Base-by-base conservation (phyloP, 2,888 invertebrate species). In the Galeruca laticollis region DNA sequence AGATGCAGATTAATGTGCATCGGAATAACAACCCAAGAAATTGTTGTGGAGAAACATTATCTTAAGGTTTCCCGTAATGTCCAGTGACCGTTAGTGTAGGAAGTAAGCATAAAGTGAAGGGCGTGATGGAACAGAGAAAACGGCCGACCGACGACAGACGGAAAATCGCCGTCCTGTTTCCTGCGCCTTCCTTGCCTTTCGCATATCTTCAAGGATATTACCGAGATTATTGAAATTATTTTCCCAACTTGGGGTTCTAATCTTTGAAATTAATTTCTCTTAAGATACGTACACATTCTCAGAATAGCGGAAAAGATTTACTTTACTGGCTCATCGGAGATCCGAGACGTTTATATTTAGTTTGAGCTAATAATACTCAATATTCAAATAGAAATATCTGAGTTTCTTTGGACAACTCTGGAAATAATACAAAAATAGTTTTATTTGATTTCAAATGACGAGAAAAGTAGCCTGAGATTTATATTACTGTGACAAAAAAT, bases 1-100 rank as follows among this genome's bases (percentile, higher is more conserved):
- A 82, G 82, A 83, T 84, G 83, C 82, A 84, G 82, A 83, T 84
- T 84, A 84, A 85, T 85, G 84, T 84, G 83, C 83, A 83, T 82
- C 83, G 84, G 82, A 82, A 62, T 67, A 71, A 68, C 84, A 84
- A 83, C 80, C 77, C 81, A 84, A 85, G 85, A 84, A 84, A 84
- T 82, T 82, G 82, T 81, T 82, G 82, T 78, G 82, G 82, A 74
- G 71, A 60, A 71, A 73, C 78, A 76, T 76, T 76, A 76, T 74
- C 75, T 73, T 68, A 72, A 73, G 71, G 72, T 74, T 75, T 69
- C 70, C 73, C 70, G 64, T 70, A 70, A 75, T 73, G 75, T 75
- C 73, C 75, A 71, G 59, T 59, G 51, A 66, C 49, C 61, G 60
- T 60, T 61, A 49, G 69, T 49, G 31, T 15, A 15, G 11, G 65